Evolutionary conservation across 2,888 invertebrate genomes (phyloP).

Genomic region (Spisula subtruncata): DNA sequence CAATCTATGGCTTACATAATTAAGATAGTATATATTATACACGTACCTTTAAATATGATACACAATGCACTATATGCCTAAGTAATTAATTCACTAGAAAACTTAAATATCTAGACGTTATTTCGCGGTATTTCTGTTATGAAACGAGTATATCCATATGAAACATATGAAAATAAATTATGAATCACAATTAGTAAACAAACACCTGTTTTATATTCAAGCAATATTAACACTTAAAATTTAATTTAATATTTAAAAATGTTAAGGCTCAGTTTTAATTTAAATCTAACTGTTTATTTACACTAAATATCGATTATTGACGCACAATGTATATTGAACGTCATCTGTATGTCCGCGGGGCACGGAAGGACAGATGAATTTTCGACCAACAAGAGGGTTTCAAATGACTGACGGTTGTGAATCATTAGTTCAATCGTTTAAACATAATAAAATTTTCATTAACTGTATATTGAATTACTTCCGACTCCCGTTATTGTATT

Average conservation of each 20-base stretch:
- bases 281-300: background rate
- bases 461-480: constrained; percentile 1
- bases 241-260: background rate
- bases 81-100: no score
- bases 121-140: background rate
- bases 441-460: background rate
- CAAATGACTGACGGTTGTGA: background rate
- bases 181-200: background rate
- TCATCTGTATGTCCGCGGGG: background rate
- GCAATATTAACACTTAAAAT: background rate
- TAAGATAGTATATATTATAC: no score
- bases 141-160: background rate
- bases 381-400: constrained; percentile 12
- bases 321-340: background rate
- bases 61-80: no score
- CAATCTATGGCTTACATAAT: no score
- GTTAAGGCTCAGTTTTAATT: background rate
- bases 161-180: no score
- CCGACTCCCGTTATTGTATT: background rate
- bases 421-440: background rate
- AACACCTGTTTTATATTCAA: background rate
- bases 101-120: no score
- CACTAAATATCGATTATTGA: background rate
- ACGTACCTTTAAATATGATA: no score
- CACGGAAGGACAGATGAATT: background rate